Evolutionary conservation across 2,888 invertebrate species (phyloP), one percentile per base, ranked within the genome.

Genomic region (Onthophagus sagittarius): DNA sequence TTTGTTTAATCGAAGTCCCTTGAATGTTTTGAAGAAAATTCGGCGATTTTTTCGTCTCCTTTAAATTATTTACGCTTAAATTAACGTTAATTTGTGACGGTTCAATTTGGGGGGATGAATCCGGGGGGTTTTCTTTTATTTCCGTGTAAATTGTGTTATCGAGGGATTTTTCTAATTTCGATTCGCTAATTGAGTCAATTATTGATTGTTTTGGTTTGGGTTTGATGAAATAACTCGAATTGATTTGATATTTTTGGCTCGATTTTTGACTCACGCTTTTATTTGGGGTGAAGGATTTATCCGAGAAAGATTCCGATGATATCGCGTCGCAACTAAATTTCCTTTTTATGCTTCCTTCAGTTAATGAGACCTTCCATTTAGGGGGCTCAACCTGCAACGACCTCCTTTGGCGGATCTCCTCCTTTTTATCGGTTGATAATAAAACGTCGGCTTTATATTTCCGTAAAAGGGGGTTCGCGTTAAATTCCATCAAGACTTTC

Each of bases 401-500:
- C 63, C 78, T 77, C 67, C 78, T 78, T 23, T 78, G 70, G 70
- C 79, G 78, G 0, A 73, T 71, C 63, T 83, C 83, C 23, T 83
- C 83, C 63, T 77, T 81, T 73, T 82, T 81, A 75, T 86, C 85
- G 0, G 83, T 84, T 0, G 86, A 83, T 77, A 82, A 79, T 69
- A 86, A 70, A 15, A 85, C 82, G 70, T 85, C 85, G 15, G 81
- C 79, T 77, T 83, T 84, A 71, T 71, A 76, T 76, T 84, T 87
- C 23, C 85, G 77, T 69, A 88, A 78, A 31, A 90, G 79, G 0
- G 88, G 88, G 81, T 89, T 89, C 5, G 80, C 87, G 79, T 88
- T 88, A 75, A 89, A 87, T 79, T 92, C 92, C 79, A 89, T 89
- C 39, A 89, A 89, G 9, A 93, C 87, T 82, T 89, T 89, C 75